phyloP scores from a whole-genome alignment of 1,140 invertebrate genomes.

The Choristoneura fumiferana region DNA sequence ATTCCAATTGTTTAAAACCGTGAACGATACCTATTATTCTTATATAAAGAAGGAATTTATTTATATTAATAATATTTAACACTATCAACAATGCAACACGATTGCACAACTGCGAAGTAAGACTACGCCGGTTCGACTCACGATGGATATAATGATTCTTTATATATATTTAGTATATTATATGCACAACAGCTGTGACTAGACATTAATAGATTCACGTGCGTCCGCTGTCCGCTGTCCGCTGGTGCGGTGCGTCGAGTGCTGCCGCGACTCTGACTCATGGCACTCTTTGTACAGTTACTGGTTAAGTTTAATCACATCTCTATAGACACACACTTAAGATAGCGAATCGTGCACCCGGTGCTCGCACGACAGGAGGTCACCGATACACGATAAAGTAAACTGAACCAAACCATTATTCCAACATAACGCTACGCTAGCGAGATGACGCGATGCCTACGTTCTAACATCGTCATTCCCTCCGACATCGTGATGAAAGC shows the following conservation, averaged over 20 bases:
- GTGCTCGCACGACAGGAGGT: too few species aligned
- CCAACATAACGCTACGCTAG: too few species aligned
- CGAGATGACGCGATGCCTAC: too few species aligned
- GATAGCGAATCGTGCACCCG: too few species aligned
- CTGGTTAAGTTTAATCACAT: constrained; percentile 12
- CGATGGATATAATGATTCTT: constrained; percentile 12
- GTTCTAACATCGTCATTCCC: too few species aligned
- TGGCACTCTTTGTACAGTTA: constrained; percentile 32
- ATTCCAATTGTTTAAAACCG: constrained; percentile 34
- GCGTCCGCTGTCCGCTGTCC: too few species aligned
- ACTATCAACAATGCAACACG: constrained; percentile 20
- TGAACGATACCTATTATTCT: constrained; percentile 28
- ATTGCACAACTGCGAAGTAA: not conserved
- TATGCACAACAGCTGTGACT: constrained; percentile 56
- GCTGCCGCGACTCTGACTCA: too few species aligned
- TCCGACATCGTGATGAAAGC: too few species aligned
- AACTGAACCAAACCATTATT: too few species aligned
- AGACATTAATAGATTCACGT: constrained; percentile 51
- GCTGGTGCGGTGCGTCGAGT: too few species aligned
- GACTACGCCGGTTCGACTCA: constrained; percentile 8
- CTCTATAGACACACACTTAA: too few species aligned
- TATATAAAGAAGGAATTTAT: constrained; percentile 16
- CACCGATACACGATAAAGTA: constrained; percentile 4
- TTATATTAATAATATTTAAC: constrained; percentile 15
- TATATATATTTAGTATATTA: constrained; percentile 15